Evolutionary conservation across 2,113 vertebrate genomes (phyloP).

Genomic region (Eurystomus gularis): DNA sequence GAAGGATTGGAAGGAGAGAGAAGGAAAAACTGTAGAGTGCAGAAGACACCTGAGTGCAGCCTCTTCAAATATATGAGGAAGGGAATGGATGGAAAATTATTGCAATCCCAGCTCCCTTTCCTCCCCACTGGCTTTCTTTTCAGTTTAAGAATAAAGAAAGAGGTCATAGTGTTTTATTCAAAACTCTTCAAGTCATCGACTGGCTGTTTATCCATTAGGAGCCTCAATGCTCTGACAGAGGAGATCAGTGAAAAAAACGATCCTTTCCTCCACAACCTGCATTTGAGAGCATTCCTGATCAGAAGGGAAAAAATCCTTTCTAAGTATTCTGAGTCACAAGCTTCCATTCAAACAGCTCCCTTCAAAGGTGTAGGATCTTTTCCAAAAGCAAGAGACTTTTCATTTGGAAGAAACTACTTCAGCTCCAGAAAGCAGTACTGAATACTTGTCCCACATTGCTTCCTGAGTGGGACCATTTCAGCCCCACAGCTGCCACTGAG

Average conservation of each 20-base stretch:
- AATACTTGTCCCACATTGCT: background rate
- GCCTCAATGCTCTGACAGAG: background rate
- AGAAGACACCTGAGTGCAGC: background rate
- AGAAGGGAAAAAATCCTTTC: background rate
- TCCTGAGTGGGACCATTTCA: background rate
- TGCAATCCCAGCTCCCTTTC: background rate
- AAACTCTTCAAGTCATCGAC: background rate
- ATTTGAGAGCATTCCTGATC: background rate
- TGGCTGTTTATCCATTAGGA: background rate
- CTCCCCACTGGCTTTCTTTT: background rate
- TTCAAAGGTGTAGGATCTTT: background rate
- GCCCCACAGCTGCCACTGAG: background rate
- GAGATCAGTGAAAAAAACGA: background rate
- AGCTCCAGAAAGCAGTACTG: background rate
- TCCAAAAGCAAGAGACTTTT: background rate
- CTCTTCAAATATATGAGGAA: background rate
- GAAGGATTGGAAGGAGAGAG: background rate
- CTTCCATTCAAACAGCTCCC: background rate
- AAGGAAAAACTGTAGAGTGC: background rate
- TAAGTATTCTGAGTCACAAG: background rate
- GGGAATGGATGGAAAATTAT: background rate
- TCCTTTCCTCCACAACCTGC: background rate
- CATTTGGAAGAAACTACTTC: background rate
- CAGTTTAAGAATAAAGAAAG: background rate
- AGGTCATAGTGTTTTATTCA: background rate